Percentiles rank a stretch among this genome's conserved stretches.
Conservation (phyloP, 2,113 vertebrate species). For the Mus musculus region DNA sequence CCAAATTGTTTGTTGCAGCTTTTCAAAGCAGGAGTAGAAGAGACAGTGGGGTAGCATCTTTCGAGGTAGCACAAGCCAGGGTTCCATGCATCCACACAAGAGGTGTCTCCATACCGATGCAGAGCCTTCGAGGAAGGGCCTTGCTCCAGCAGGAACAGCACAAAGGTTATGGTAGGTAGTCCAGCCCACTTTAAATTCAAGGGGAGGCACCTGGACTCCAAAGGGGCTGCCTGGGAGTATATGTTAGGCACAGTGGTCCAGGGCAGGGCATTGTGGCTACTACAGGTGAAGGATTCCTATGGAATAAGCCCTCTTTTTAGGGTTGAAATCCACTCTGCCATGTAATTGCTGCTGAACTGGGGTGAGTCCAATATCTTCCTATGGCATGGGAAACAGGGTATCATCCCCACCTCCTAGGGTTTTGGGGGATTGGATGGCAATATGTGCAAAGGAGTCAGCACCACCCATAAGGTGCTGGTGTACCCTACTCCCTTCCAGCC, state of each 20-base stretch:
- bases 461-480: neutral
- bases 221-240: neutral
- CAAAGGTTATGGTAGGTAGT: too few relatives aligned
- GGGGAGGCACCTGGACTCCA: neutral
- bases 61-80: too few relatives aligned
- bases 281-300: neutral
- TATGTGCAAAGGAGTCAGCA: neutral
- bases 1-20: neutral
- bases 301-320: too few relatives aligned
- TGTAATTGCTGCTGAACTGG: fast-evolving
- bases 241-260: neutral
- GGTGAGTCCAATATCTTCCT: neutral
- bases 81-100: neutral
- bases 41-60: neutral
- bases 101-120: neutral
- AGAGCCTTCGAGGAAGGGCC: neutral
- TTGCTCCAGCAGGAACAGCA: neutral
- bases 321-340: neutral
- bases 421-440: neutral
- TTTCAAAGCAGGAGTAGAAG: neutral
- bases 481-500: fast-evolving
- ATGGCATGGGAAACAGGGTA: fast-evolving
- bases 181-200: neutral
- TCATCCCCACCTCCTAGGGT: neutral
- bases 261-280: neutral